Conservation (phyloP, 2,113 vertebrate genomes). For the Callopanchax toddi region DNA sequence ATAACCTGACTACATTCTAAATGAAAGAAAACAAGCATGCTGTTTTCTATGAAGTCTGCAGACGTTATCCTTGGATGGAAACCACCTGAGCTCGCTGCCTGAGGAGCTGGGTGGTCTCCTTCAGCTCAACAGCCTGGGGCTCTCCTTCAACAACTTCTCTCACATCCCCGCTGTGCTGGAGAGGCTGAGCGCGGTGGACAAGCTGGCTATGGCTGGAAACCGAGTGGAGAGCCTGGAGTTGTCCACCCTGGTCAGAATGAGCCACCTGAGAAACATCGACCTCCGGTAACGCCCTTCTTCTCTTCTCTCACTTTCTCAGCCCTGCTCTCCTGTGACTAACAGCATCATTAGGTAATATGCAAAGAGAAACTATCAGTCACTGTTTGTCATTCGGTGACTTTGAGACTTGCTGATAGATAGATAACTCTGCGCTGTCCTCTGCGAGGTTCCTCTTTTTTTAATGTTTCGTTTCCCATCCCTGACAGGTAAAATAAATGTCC, state of each 20-base stretch:
- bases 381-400: conserved; percentile 12
- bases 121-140: conserved; percentile 89
- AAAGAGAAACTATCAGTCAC: conserved; percentile 21
- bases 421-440: neutral
- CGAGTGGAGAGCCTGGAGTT: conserved; percentile 83
- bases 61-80: conserved; percentile 92
- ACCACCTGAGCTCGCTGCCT: conserved; percentile 87
- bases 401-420: neutral
- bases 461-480: neutral
- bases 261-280: conserved; percentile 89
- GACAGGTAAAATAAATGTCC: conserved; percentile 22
- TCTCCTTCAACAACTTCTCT: conserved; percentile 93
- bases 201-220: conserved; percentile 92
- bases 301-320: neutral
- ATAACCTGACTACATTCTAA: conserved; percentile 9
- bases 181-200: conserved; percentile 85
- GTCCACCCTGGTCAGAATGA: conserved; percentile 81
- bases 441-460: conserved; percentile 1
- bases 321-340: conserved; percentile 22
- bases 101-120: conserved; percentile 87
- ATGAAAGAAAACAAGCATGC: conserved; percentile 11
- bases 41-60: conserved; percentile 83
- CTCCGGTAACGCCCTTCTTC: conserved; percentile 83
- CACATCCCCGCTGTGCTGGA: conserved; percentile 87
- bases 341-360: conserved; percentile 30